These are phyloP conservation scores for Tribolium madens DNA, from an alignment of 1,140 invertebrate genomes.

Conservation along the genomic window DNA sequence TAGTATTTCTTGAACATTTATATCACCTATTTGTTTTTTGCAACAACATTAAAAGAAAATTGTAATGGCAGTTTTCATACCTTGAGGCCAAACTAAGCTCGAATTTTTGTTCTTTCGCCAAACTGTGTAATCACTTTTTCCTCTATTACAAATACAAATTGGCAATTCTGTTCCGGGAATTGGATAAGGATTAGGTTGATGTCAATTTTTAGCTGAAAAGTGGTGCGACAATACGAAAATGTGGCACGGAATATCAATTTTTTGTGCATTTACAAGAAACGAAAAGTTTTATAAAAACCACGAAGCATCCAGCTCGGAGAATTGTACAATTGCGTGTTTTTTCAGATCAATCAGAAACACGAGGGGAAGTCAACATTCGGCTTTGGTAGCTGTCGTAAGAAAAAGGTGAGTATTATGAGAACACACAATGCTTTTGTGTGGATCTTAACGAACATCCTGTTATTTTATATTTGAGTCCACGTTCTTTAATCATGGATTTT, in stretches of 20 bases:
- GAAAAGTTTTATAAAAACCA: neutral
- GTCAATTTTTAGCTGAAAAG: neutral
- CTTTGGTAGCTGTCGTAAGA: conserved; percentile 78
- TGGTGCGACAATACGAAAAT: neutral
- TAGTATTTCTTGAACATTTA: too few relatives aligned
- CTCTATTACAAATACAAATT: neutral
- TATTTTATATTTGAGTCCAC: neutral
- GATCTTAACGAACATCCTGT: neutral
- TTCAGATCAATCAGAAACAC: conserved; percentile 74
- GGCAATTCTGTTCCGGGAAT: neutral
- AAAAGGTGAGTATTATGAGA: conserved; percentile 71
- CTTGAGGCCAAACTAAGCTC: too few relatives aligned
- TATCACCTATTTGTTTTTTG: too few relatives aligned
- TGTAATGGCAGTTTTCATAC: too few relatives aligned
- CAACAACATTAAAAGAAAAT: too few relatives aligned
- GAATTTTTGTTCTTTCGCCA: neutral
- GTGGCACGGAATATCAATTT: neutral
- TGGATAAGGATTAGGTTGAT: neutral
- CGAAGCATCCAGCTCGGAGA: neutral
- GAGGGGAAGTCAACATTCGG: conserved; percentile 75
- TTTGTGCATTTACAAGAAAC: neutral
- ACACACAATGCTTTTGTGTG: neutral
- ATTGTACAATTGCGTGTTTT: conserved; percentile 5
- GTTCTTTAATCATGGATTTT: conserved; percentile 43
- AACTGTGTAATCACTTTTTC: neutral